Conservation (phyloP, 2,797 vertebrate genomes). For the Lates japonicus region DNA sequence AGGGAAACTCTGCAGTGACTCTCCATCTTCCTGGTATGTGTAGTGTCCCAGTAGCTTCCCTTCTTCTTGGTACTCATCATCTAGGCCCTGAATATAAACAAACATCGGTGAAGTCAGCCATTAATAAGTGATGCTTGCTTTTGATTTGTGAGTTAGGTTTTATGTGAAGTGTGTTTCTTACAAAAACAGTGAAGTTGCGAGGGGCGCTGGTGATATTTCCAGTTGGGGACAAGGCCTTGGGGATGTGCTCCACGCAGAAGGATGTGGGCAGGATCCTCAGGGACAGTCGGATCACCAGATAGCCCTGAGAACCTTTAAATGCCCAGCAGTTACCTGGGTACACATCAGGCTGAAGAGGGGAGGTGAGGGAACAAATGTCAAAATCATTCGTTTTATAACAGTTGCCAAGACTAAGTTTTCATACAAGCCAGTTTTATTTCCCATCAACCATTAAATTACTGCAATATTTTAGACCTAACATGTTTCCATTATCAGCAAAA, state of each 20-base stretch:
- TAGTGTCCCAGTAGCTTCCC: conserved; percentile 91
- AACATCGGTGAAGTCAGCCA: neutral
- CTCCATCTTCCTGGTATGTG: conserved; percentile 91
- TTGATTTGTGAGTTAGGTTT: neutral
- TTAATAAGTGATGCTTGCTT: neutral
- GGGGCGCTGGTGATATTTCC: conserved; percentile 95
- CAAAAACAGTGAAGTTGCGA: conserved; percentile 91
- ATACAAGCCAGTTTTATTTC: neutral
- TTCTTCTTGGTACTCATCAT: conserved; percentile 93
- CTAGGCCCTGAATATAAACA: conserved; percentile 88
- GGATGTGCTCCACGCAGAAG: conserved; percentile 94
- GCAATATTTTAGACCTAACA: neutral
- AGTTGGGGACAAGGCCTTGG: conserved; percentile 92
- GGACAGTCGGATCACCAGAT: conserved; percentile 93
- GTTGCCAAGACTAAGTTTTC: neutral
- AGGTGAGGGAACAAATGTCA: neutral
- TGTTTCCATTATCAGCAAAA: neutral
- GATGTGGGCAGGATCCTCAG: conserved; percentile 89
- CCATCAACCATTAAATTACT: neutral
- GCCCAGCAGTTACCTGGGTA: conserved; percentile 99
- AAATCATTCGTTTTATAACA: neutral
- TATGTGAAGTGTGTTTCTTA: conserved; percentile 78
- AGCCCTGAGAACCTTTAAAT: conserved; percentile 95
- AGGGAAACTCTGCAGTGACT: conserved; percentile 92
- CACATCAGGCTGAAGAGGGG: conserved; percentile 89